Base-by-base conservation (phyloP, 2,888 invertebrate genomes). In the Callimorpha dominula region DNA sequence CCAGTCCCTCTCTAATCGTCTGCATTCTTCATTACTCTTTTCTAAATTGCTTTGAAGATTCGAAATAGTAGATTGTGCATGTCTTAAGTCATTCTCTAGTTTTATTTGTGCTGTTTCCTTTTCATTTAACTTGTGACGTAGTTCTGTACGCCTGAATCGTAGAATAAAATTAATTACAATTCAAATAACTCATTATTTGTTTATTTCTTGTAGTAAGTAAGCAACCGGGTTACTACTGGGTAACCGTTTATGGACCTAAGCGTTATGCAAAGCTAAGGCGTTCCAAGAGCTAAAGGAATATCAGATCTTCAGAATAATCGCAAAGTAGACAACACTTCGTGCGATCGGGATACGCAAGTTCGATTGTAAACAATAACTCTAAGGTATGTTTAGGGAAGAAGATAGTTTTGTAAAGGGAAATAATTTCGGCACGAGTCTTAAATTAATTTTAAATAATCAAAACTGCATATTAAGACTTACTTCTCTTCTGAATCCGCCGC, bases 1-100 rank as follows among this genome's bases (percentile, higher is more conserved):
- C 95, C 95, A 95, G 64, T 95, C 95, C 65, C 83, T 92, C 77
- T 95, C 94, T 15, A 95, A 77, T 8, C 92, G 85, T 43, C 81
- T 85, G 76, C 94, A 94, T 80, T 95, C 95, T 0, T 78, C 86
- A 0, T 83, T 88, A 0, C 89, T 86, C 72, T 91, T 94, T 14
- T 90, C 90, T 68, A 94, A 80, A 50, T 91, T 88, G 12, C 79
- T 81, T 71, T 94, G 89, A 4, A 94, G 80, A 7, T 93, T 91
- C 12, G 76, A 83, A 17, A 92, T 89, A 0, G 84, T 87, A 0
- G 90, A 86, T 73, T 95, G 94, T n/a, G 94, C 88, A 65, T 93
- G 93, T 14, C 92, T 87, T 3, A 93, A 76, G 3, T 95, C 95
- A 4, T 87, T 92, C 78, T 95, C 95, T 11, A 92, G 67, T 86